Conservation (phyloP, 37 sponge, comb jelly and placozoan species). For the Geodia barretti region DNA sequence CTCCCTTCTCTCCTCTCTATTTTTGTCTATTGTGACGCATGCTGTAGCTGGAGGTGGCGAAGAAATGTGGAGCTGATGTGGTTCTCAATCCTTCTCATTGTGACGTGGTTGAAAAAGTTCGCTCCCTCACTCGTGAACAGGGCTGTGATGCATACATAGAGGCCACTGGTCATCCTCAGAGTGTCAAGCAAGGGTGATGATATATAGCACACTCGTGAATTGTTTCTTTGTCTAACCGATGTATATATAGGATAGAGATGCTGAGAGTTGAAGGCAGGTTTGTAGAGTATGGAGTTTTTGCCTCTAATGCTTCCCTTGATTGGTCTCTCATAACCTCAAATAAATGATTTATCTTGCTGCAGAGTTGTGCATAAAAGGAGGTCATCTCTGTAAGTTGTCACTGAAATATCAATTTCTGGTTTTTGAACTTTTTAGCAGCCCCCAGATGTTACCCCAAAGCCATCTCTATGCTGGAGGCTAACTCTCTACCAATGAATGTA, state of each 20-base stretch:
- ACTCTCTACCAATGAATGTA: conserved; percentile 66
- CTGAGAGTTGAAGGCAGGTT: conserved; percentile 60
- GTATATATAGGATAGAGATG: conserved; percentile 67
- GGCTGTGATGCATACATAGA: conserved; percentile 84
- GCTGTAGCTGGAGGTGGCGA: conserved; percentile 69
- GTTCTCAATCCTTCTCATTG: conserved; percentile 61
- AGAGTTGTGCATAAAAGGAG: too few species aligned
- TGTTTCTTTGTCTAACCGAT: too few species aligned
- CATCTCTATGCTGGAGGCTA: conserved; percentile 68
- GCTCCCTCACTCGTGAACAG: conserved; percentile 50
- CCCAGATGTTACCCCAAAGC: conserved; percentile 67
- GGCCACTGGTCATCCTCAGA: conserved; percentile 64
- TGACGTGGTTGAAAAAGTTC: conserved; percentile 58
- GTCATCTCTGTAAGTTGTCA: too few species aligned
- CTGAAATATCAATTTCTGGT: too few species aligned
- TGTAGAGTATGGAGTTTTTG: conserved; percentile 81
- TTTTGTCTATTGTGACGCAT: too few species aligned
- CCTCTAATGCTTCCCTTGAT: conserved; percentile 60
- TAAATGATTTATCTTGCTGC: too few species aligned
- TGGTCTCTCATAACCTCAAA: conserved; percentile 71
- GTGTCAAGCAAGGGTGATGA: conserved; percentile 72
- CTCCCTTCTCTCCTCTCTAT: too few species aligned
- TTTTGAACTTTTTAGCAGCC: too few species aligned
- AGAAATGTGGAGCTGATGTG: conserved; percentile 75
- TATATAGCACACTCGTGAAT: background rate